Conservation (phyloP, 2,888 invertebrate species). For the Iphiclides podalirius region DNA sequence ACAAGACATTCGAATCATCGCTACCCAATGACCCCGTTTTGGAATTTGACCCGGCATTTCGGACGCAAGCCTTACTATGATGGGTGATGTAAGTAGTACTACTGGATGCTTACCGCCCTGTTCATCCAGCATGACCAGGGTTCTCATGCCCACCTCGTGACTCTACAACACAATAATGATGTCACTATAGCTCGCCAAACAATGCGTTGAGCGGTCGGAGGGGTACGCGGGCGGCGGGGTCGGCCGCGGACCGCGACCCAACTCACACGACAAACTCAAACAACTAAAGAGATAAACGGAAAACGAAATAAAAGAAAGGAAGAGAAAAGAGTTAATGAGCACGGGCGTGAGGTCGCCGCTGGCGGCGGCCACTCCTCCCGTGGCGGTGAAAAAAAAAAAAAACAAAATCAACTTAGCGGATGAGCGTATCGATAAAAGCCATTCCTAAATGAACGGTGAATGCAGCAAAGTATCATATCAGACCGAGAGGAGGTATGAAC, state of each 20-base stretch:
- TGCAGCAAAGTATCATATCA: slow-evolving; percentile 66
- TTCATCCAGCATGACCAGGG: slow-evolving; percentile 99
- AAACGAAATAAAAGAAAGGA: slow-evolving; percentile 70
- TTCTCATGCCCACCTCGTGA: slow-evolving; percentile 99
- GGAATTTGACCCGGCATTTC: slow-evolving; percentile 74
- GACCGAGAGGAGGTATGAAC: slow-evolving; percentile 67
- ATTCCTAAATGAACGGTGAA: slow-evolving; percentile 76
- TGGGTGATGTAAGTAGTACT: slow-evolving; percentile 76
- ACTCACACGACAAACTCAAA: slow-evolving; percentile 63
- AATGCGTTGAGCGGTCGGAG: slow-evolving; percentile 60
- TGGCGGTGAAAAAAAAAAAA: slow-evolving; percentile 45
- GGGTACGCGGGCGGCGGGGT: slow-evolving; percentile 45
- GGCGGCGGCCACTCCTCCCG: slow-evolving; percentile 43
- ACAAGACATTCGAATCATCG: slow-evolving; percentile 53
- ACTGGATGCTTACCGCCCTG: slow-evolving; percentile 98
- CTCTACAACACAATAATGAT: slow-evolving; percentile 91
- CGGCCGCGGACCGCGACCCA: slow-evolving; percentile 42
- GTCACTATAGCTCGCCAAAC: slow-evolving; percentile 80
- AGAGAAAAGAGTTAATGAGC: slow-evolving; percentile 55
- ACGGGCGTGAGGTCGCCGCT: slow-evolving; percentile 48
- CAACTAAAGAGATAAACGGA: slow-evolving; percentile 64
- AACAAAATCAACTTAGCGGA: slow-evolving; percentile 68
- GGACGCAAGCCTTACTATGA: slow-evolving; percentile 74
- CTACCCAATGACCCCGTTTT: slow-evolving; percentile 65
- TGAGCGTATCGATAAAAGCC: slow-evolving; percentile 73